phyloP scores from a whole-genome alignment of 2,797 vertebrate species.

The Delichon dasypus region DNA sequence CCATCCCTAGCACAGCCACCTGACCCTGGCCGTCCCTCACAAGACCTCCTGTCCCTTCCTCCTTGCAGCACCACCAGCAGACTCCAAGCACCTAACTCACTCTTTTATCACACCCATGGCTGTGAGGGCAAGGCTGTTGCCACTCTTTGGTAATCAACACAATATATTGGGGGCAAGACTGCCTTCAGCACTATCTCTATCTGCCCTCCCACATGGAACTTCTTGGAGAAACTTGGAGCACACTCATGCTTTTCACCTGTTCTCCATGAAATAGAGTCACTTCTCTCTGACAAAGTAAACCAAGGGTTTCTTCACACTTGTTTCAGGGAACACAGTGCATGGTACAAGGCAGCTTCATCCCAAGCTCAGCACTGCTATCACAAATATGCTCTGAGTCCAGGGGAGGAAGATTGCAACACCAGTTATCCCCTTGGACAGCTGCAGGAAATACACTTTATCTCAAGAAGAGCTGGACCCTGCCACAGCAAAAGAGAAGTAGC shows the following conservation, averaged over 20 bases:
- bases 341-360: not conserved
- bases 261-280: not conserved
- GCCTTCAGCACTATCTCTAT: not conserved
- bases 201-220: not conserved
- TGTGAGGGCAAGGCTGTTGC: not conserved
- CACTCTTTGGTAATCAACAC: not conserved
- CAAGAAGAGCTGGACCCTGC: not conserved
- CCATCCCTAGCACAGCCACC: not conserved
- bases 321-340: not conserved
- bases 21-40: not conserved
- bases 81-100: not conserved
- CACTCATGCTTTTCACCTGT: not conserved
- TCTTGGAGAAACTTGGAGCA: not conserved
- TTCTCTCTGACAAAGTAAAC: not conserved
- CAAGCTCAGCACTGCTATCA: not conserved
- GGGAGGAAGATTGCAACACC: not conserved
- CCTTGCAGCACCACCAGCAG: not conserved
- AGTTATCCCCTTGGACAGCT: rapidly evolving
- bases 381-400: not conserved
- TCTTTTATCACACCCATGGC: not conserved
- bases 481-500: not conserved
- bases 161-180: not conserved
- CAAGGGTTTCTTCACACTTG: not conserved
- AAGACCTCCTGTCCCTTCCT: not conserved
- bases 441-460: not conserved